Base-by-base conservation (phyloP, 2,888 invertebrate species). In the Craniophora ligustri region DNA sequence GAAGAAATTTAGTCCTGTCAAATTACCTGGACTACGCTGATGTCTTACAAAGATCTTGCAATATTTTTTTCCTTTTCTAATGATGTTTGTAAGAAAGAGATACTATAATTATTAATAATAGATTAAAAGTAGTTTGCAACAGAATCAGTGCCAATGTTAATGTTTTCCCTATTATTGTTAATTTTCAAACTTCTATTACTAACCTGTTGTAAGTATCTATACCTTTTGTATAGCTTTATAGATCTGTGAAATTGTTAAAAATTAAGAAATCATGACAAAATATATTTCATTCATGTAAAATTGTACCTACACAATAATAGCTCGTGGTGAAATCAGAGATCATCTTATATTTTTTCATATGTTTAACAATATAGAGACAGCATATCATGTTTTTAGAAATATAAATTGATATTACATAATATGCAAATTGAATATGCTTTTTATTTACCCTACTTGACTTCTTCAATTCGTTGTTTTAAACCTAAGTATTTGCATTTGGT, bases 381-480 rank as follows among this genome's bases (percentile, higher is more conserved):
- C 91, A 92, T 92, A 92, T 92, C 92, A 91, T 85, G 89, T 90
- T 91, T 91, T 89, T 91, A 89, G 87, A 86, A 83, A 87, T 88
- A 89, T 84, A 88, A 86, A 79, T 84, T 76, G 78, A 85, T 87
- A 86, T 76, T 68, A 73, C 58, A 44, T 59, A n/a, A 14, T 14
- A 79, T 76, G 77, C 77, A 80, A 82, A 76, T 76, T 72, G 36
- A 53, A 45, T 45, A 42, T 48, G 57, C 3, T 7, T 67, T 68
- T 70, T 70, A 69, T 72, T 69, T 61, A 11, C n/a, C 18, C n/a
- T n/a, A n/a, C n/a, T n/a, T n/a, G n/a, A n/a, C n/a, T n/a, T n/a
- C n/a, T n/a, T n/a, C n/a, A n/a, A n/a, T n/a, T n/a, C n/a, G n/a
- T n/a, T n/a, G n/a, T n/a, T n/a, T n/a, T n/a, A n/a, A n/a, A n/a